Evolutionary conservation across 2,113 vertebrate genomes (phyloP).

Genomic region (Proteles cristata): DNA sequence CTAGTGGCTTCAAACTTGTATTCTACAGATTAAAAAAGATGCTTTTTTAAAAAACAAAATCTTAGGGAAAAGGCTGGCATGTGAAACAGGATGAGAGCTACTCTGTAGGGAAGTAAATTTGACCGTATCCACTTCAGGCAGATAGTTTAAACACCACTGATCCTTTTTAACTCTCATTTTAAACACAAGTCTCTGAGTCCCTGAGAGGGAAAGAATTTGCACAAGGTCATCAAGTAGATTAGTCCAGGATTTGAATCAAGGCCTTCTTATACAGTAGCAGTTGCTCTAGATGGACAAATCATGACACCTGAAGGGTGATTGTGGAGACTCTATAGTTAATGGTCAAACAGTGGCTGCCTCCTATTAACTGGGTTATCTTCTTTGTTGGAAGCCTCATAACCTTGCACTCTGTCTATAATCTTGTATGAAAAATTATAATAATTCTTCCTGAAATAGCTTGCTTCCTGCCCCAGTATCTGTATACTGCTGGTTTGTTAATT

Average conservation of each 20-base stretch:
- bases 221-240: background rate
- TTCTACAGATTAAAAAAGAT: background rate
- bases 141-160: background rate
- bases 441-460: background rate
- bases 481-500: constrained; percentile 50
- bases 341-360: background rate
- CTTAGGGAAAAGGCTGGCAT: background rate
- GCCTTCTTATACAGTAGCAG: background rate
- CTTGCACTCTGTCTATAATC: background rate
- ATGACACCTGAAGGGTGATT: background rate
- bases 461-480: background rate
- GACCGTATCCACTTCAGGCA: too few species aligned
- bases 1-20: background rate
- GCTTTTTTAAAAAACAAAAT: background rate
- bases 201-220: background rate
- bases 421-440: background rate
- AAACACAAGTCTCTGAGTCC: background rate
- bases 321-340: background rate
- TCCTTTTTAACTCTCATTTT: background rate
- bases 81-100: background rate
- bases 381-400: background rate
- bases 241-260: background rate
- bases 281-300: background rate
- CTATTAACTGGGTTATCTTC: background rate
- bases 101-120: background rate